Evolutionary conservation across 1,140 invertebrate genomes (phyloP), one percentile per base, ranked within the genome.

Genomic region (Propsilocerus akamusi): DNA sequence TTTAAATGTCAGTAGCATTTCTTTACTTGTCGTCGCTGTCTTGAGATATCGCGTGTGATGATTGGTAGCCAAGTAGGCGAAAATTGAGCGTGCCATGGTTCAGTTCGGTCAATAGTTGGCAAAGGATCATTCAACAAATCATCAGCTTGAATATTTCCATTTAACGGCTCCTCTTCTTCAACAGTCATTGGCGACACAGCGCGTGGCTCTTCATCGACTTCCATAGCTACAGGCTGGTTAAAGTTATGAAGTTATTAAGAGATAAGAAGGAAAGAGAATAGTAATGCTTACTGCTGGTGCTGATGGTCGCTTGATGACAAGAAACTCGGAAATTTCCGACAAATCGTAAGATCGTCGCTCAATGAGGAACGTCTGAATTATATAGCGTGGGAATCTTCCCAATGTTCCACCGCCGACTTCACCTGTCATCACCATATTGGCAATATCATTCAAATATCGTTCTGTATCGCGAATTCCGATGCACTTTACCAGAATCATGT

Each of bases 51-150:
- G 17, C 76, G 70, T 6, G 78, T 74, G 48, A 90, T 86, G 47
- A 86, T 78, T 3, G 86, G 84, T 20, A 90, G 75, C 86, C 85
- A 89, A 41, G 86, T 81, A 48, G 66, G 58, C 17, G 73, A 71
- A 25, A 76, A 66, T 53, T 66, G 64, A 51, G 52, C 62, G 57
- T 76, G 75, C 76, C 76, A 78, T 0, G 64, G 53, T 55, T 76
- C 71, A 4, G 73, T 68, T 24, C 73, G 73, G 20, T 72, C 55
- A 5, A 69, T 61, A 14, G 77, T 67, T 5, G 72, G 70, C 30
- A 74, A 53, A 0, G 64, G 56, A 50, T 68, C 68, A 5, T 41
- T 41, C 4, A 41, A 17, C 14, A 41, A 41, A 10, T 54, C 37
- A 32, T 60, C 57, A 26, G 22, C 8, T 22, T 37, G 49, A 25